phyloP scores from a whole-genome alignment of 2,888 invertebrate species.

The Hoplodrina blanda region DNA sequence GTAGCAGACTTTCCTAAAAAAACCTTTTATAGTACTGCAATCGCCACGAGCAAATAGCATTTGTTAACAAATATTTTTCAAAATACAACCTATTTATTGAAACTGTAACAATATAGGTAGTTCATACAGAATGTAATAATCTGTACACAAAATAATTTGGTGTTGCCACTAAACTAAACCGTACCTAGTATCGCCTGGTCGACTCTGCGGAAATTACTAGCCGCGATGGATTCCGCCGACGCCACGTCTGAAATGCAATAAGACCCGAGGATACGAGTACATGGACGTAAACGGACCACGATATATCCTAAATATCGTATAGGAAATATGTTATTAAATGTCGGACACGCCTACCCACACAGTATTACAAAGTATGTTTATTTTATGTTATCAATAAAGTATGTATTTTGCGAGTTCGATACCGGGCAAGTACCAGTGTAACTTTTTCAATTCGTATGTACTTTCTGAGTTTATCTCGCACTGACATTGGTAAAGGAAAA shows the following conservation, averaged over 20 bases:
- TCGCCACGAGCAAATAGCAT: not conserved
- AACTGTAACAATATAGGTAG: not conserved
- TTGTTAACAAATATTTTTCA: not conserved
- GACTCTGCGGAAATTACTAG: slow-evolving; percentile 76
- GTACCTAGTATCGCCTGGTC: slow-evolving; percentile 51
- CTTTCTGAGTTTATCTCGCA: no score
- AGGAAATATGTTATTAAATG: slow-evolving; percentile 59
- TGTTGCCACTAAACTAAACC: slow-evolving; percentile 35
- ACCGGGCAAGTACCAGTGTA: no score
- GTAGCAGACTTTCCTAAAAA: no score
- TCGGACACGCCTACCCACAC: slow-evolving; percentile 29
- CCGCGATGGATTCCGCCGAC: slow-evolving; percentile 67
- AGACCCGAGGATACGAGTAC: slow-evolving; percentile 56
- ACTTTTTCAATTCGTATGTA: no score
- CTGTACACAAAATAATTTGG: slow-evolving; percentile 28
- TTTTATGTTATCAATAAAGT: not conserved
- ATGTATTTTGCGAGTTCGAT: no score
- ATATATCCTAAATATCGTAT: slow-evolving; percentile 55
- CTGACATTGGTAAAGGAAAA: no score
- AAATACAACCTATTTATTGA: not conserved
- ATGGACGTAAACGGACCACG: slow-evolving; percentile 49
- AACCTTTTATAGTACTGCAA: not conserved
- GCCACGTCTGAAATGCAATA: slow-evolving; percentile 61
- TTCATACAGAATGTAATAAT: slow-evolving; percentile 10
- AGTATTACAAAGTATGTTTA: slow-evolving; percentile 8